Evolutionary conservation across 2,113 vertebrate species (phyloP), one percentile per base, ranked within the genome.

Genomic region (Hippocampus barbouri): DNA sequence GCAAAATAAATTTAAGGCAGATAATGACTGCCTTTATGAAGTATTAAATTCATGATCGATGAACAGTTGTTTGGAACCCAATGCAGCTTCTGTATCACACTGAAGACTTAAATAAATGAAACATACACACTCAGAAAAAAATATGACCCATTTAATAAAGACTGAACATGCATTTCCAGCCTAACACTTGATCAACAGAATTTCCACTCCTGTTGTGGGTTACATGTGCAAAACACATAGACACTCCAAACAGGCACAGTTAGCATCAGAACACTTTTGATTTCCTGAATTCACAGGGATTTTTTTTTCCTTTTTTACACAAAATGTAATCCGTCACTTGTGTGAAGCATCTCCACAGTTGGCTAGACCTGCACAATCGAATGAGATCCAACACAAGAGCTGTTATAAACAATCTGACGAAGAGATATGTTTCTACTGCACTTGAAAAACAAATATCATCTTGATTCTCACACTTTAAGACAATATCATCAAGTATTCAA

Each of bases 211-310:
- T 16, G 14, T 16, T 47, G 2, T 12, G 3, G 34, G 75, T 56
- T 69, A 40, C 12, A 76, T 69, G 56, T 43, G 38, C 59, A 60
- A 72, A 69, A 71, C n/a, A 81, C 49, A 70, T 3, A 53, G 66
- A 87, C 61, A 60, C 43, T 73, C 53, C 78, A 79, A 63, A 78
- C 72, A 66, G 51, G 74, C 68, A 78, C 76, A 68, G 47, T 59
- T 63, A 79, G 56, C 71, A 51, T 53, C 61, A 8, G 68, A 66
- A 83, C 74, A 73, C 79, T 83, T 85, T 79, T 38, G 77, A 74
- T 75, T 78, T 18, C 47, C 63, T 65, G 38, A 65, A 43, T 78
- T 85, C 57, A 73, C 74, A 67, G 47, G 21, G 43, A 4, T 43
- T 75, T 73, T 47, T 66, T 76, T 66, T 43, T 9, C 21, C 2